Percentiles rank a stretch among this genome's conserved stretches.
These are phyloP conservation scores for Spilogale gracilis DNA, from an alignment of 2,113 vertebrate genomes.

Conservation along the genomic window DNA sequence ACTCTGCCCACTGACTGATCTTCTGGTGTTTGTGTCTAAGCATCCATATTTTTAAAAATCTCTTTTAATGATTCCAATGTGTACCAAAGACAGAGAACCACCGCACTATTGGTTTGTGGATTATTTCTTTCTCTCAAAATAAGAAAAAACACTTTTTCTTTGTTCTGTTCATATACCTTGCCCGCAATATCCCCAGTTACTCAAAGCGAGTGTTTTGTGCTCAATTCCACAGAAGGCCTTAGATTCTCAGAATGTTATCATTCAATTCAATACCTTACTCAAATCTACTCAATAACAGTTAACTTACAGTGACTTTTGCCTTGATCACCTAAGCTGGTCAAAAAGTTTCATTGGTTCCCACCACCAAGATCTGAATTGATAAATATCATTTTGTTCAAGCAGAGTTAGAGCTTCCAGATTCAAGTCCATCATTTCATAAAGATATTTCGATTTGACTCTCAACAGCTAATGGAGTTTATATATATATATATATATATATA, in stretches of 20 bases:
- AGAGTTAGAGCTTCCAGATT: neutral
- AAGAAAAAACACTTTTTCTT: neutral
- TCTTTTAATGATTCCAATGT: neutral
- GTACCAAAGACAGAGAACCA: neutral
- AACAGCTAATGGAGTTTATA: neutral
- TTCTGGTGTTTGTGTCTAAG: neutral
- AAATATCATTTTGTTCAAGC: neutral
- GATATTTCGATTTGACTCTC: neutral
- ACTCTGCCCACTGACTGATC: neutral
- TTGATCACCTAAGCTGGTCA: neutral
- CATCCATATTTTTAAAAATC: neutral
- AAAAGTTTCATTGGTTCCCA: neutral
- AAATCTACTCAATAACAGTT: neutral
- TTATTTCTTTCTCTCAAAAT: neutral
- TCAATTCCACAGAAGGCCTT: neutral
- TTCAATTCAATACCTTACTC: neutral
- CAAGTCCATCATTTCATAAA: neutral
- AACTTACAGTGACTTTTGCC: neutral
- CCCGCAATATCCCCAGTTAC: neutral
- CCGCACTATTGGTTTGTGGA: neutral
- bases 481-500: neutral
- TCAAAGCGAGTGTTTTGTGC: neutral
- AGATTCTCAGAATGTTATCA: slow-evolving; percentile 4
- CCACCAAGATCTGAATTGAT: neutral
- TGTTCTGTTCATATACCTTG: neutral